Evolutionary conservation across 1,140 invertebrate species (phyloP).

Genomic region (Musca vetustissima): DNA sequence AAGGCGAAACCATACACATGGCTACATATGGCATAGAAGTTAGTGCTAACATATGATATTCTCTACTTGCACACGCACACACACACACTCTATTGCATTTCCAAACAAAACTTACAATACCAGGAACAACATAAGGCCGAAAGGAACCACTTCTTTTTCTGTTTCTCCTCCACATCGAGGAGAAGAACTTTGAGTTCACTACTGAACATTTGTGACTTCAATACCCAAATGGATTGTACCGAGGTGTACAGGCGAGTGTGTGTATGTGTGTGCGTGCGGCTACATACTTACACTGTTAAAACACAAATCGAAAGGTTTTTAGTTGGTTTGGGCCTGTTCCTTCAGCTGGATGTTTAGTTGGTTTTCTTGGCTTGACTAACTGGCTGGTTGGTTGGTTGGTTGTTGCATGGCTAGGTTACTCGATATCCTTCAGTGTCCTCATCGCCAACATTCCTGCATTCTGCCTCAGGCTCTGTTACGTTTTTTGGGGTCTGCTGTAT

Average conservation of each 20-base stretch:
- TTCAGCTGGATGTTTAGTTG: neutral
- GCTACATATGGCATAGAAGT: too few relatives aligned
- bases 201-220: neutral
- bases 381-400: neutral
- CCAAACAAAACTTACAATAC: conserved; percentile 32
- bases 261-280: neutral
- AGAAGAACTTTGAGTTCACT: neutral
- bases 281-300: neutral
- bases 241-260: neutral
- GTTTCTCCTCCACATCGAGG: conserved; percentile 8
- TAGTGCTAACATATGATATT: too few relatives aligned
- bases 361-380: neutral
- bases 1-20: too few relatives aligned
- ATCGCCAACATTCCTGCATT: too few relatives aligned
- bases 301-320: conserved; percentile 6
- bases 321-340: conserved; percentile 1
- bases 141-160: conserved; percentile 23
- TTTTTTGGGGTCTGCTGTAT: conserved; percentile 13
- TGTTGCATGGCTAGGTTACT: conserved; percentile 4
- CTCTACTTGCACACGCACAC: conserved; percentile 26
- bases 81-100: conserved; percentile 36
- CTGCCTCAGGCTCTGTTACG: neutral
- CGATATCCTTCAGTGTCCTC: too few relatives aligned
- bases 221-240: neutral
- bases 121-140: conserved; percentile 22